Conservation (phyloP, 2,113 vertebrate species). For the Urocolius indicus region DNA sequence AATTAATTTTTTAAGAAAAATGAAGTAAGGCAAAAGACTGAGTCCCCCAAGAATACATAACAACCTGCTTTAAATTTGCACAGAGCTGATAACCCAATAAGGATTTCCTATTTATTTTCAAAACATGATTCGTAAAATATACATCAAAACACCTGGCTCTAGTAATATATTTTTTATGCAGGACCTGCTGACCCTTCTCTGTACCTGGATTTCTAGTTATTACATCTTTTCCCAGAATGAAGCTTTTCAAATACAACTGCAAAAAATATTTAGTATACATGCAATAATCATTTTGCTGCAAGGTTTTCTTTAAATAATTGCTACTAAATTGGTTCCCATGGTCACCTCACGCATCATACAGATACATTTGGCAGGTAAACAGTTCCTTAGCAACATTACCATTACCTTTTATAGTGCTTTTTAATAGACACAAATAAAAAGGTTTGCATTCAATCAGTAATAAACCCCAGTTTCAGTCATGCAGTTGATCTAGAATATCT, state of each 20-base stretch:
- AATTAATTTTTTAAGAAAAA: slow-evolving; percentile 62
- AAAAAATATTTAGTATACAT: slow-evolving; percentile 6
- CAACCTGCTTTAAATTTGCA: background rate
- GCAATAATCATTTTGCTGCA: slow-evolving; percentile 2
- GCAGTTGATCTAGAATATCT: background rate
- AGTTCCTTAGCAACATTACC: slow-evolving; percentile 57
- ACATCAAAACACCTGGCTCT: background rate
- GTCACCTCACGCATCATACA: slow-evolving; percentile 49
- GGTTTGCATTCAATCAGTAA: slow-evolving; percentile 17
- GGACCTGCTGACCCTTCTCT: background rate
- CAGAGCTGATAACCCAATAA: background rate
- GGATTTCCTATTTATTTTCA: slow-evolving; percentile 17
- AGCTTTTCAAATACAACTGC: background rate
- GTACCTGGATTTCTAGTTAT: slow-evolving; percentile 22
- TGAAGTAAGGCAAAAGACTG: background rate
- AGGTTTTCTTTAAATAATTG: slow-evolving; percentile 46
- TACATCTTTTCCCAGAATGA: background rate
- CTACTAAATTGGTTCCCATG: slow-evolving; percentile 65
- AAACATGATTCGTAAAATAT: slow-evolving; percentile 19
- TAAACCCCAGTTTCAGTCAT: background rate
- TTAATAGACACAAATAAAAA: background rate
- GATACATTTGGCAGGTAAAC: slow-evolving; percentile 38
- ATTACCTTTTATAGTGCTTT: background rate
- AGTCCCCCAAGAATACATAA: background rate
- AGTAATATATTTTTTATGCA: slow-evolving; percentile 25